Evolutionary conservation across 2,113 vertebrate species (phyloP).

Genomic region (Lamprotornis superbus): DNA sequence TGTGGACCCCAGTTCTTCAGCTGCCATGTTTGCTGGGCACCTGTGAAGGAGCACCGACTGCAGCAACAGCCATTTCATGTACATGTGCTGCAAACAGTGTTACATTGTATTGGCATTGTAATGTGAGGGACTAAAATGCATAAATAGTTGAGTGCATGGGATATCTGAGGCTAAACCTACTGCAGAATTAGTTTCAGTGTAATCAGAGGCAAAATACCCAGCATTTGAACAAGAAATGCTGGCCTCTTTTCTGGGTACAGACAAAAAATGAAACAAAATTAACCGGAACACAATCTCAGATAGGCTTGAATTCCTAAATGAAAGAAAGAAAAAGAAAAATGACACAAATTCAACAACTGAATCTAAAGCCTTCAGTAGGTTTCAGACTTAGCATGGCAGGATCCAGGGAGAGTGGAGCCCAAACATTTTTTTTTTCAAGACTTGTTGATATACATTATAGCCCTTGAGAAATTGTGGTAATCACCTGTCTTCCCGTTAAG

Average conservation of each 20-base stretch:
- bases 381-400: not conserved
- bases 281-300: not conserved
- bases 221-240: not conserved
- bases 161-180: not conserved
- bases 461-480: not conserved
- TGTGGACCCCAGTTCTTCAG: not conserved
- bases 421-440: not conserved
- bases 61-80: not conserved
- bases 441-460: not conserved
- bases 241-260: not conserved
- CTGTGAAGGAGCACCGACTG: rapidly evolving
- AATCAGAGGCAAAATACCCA: not conserved
- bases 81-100: not conserved
- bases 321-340: not conserved
- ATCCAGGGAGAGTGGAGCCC: not conserved
- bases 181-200: not conserved
- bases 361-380: not conserved
- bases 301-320: not conserved
- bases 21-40: not conserved
- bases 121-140: not conserved
- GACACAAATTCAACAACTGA: not conserved
- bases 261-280: not conserved
- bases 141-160: not conserved
- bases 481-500: not conserved
- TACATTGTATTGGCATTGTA: not conserved